phyloP scores from a whole-genome alignment of 2,888 invertebrate species.

The Asteroscopus sphinx region DNA sequence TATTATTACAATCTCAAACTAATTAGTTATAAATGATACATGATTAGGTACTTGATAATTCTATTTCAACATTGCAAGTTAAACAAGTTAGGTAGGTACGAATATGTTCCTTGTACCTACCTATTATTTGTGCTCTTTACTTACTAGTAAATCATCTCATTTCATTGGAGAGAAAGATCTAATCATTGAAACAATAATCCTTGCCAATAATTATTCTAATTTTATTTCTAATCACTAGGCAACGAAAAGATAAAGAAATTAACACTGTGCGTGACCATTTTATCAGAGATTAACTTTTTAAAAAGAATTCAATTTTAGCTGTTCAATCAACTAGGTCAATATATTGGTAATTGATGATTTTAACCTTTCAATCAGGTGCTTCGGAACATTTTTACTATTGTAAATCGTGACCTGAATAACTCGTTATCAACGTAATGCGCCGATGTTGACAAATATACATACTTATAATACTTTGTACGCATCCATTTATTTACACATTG shows the following conservation, averaged over 20 bases:
- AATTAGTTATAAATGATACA: too few relatives aligned
- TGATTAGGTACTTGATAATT: too few relatives aligned
- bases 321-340: conserved; percentile 6
- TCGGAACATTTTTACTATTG: conserved; percentile 9
- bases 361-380: conserved; percentile 24
- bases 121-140: too few relatives aligned
- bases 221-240: conserved; percentile 46
- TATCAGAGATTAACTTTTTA: conserved; percentile 62
- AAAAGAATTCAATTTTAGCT: conserved; percentile 7
- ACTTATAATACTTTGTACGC: too few relatives aligned
- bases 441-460: background rate
- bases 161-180: conserved; percentile 6
- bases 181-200: conserved; percentile 35
- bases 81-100: too few relatives aligned
- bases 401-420: conserved; percentile 37
- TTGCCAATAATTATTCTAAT: conserved; percentile 35
- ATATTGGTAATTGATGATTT: conserved; percentile 27
- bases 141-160: background rate
- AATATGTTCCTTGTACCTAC: too few relatives aligned
- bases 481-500: too few relatives aligned
- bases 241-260: conserved; percentile 55
- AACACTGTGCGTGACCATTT: conserved; percentile 70
- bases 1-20: background rate
- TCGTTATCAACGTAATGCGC: conserved; percentile 23
- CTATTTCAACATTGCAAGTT: too few relatives aligned